These are phyloP conservation scores for Orthosia cruda DNA, from an alignment of 2,888 invertebrate species.

Conservation along the genomic window DNA sequence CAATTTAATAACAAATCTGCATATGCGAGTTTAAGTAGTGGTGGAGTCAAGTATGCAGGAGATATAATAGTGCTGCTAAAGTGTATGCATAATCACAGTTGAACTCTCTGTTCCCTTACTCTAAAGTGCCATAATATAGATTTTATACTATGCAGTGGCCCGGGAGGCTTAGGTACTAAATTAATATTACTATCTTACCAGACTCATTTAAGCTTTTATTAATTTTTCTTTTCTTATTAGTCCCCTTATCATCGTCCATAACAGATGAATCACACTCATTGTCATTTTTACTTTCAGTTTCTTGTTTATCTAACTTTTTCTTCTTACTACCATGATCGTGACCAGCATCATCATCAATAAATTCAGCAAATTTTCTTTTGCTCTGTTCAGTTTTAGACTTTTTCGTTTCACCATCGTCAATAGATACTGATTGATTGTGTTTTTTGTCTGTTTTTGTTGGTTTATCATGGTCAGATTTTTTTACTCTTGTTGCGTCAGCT, in stretches of 20 bases:
- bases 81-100: too few species aligned
- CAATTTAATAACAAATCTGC: too few species aligned
- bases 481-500: constrained; percentile 13
- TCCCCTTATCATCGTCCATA: constrained; percentile 57
- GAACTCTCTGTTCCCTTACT: too few species aligned
- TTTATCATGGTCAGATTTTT: constrained; percentile 36
- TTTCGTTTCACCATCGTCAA: constrained; percentile 63
- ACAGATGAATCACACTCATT: constrained; percentile 58
- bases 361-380: constrained; percentile 80
- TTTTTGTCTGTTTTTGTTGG: constrained; percentile 49
- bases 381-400: constrained; percentile 72
- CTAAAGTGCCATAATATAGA: too few species aligned
- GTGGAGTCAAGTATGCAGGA: too few species aligned
- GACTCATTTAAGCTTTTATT: constrained; percentile 86
- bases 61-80: too few species aligned
- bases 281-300: constrained; percentile 42
- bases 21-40: too few species aligned
- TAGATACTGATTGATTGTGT: constrained; percentile 42
- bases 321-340: constrained; percentile 62
- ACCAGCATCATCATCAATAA: constrained; percentile 72
- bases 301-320: constrained; percentile 53
- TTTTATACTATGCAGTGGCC: too few species aligned
- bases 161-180: too few species aligned
- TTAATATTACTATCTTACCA: constrained; percentile 71
- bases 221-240: constrained; percentile 70